phyloP scores from a whole-genome alignment of 2,888 invertebrate species.

The Tenthredo notha region DNA sequence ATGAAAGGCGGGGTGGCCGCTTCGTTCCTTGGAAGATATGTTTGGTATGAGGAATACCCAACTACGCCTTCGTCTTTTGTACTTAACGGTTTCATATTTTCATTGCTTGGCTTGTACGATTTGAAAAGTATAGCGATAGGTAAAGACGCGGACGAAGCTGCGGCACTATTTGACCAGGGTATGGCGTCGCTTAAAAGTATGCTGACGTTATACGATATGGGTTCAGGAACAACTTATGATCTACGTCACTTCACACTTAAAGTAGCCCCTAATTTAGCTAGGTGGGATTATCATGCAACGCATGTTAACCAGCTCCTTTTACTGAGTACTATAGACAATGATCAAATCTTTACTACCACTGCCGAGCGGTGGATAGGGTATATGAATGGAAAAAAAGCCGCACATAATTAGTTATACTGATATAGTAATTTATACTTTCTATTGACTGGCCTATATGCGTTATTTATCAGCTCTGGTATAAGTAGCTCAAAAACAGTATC shows the following conservation, averaged over 20 bases:
- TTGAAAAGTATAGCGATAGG: slow-evolving; percentile 90
- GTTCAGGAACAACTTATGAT: slow-evolving; percentile 97
- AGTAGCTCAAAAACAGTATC: not conserved
- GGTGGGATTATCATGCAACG: slow-evolving; percentile 99
- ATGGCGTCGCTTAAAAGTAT: slow-evolving; percentile 93
- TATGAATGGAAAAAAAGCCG: slow-evolving; percentile 95
- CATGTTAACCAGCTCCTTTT: slow-evolving; percentile 97
- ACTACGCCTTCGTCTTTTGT: slow-evolving; percentile 97
- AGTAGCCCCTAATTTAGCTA: slow-evolving; percentile 94
- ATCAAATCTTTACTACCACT: slow-evolving; percentile 89
- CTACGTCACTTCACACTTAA: slow-evolving; percentile 95
- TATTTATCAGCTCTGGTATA: not conserved
- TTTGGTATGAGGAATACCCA: slow-evolving; percentile 99
- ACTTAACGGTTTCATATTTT: slow-evolving; percentile 98
- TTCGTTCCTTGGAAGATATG: slow-evolving; percentile 90
- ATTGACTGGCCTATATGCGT: not conserved
- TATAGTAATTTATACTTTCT: not conserved
- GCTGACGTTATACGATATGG: slow-evolving; percentile 95
- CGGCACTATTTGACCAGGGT: slow-evolving; percentile 89
- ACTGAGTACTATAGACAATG: slow-evolving; percentile 91
- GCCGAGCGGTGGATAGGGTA: slow-evolving; percentile 97
- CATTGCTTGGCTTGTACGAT: slow-evolving; percentile 97
- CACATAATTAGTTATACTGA: slow-evolving; percentile 88
- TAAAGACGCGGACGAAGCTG: slow-evolving; percentile 86
- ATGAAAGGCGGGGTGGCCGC: slow-evolving; percentile 91